A percentile compares a stretch with the other conserved stretches of the same genome.
phyloP scores from a whole-genome alignment of 2,888 invertebrate species.

The Drosophila infuscata region DNA sequence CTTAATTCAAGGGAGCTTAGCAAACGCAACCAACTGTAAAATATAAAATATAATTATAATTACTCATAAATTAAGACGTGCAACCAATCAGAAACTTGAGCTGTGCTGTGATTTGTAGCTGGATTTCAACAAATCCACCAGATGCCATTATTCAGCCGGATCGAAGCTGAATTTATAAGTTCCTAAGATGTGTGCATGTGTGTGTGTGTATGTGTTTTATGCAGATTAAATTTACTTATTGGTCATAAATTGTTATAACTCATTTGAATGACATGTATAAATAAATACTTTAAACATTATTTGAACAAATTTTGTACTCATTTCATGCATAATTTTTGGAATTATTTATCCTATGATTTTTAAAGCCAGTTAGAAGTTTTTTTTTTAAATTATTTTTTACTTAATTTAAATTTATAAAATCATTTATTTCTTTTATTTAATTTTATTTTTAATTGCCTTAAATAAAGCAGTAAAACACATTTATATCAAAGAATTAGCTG shows the following conservation, averaged over 20 bases:
- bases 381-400: too few relatives aligned
- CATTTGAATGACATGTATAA: neutral
- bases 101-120: conserved; percentile 38
- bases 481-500: neutral
- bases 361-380: too few relatives aligned
- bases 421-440: too few relatives aligned
- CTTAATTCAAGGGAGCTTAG: conserved; percentile 32
- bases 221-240: neutral
- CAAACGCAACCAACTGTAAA: conserved; percentile 12
- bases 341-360: too few relatives aligned
- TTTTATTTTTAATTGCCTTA: too few relatives aligned
- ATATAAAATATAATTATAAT: conserved; percentile 17
- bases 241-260: neutral
- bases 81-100: conserved; percentile 44
- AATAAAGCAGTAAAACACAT: too few relatives aligned
- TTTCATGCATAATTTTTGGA: too few relatives aligned
- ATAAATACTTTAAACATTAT: neutral
- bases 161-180: neutral
- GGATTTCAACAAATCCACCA: conserved; percentile 43
- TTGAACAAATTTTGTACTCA: neutral
- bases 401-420: too few relatives aligned
- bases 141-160: conserved; percentile 21
- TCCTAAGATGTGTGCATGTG: neutral
- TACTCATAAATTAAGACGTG: conserved; percentile 26
- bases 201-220: neutral